Evolutionary conservation across 2,797 vertebrate genomes (phyloP).

Genomic region (Okamejei kenojei): DNA sequence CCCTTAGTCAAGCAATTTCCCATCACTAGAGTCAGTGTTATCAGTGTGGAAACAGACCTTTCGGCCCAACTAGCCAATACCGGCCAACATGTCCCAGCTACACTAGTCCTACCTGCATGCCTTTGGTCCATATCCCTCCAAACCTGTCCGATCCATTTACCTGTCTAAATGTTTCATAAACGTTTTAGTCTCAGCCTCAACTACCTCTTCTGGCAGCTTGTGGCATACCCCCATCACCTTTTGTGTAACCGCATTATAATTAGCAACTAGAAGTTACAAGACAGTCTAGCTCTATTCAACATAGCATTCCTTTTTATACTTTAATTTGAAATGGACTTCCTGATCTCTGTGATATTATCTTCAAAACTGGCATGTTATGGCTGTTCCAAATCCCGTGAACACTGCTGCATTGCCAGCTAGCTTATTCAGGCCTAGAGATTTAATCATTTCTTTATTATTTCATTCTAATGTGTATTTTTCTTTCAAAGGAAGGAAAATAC

Average conservation of each 20-base stretch:
- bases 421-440: not conserved
- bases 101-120: too few species aligned
- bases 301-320: not conserved
- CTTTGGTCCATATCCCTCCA: too few species aligned
- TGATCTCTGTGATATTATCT: not conserved
- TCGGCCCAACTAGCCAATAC: too few species aligned
- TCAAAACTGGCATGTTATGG: not conserved
- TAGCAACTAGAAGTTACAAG: not conserved
- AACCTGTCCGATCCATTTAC: too few species aligned
- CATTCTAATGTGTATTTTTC: conserved; percentile 7
- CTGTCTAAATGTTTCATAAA: too few species aligned
- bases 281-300: not conserved
- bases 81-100: too few species aligned
- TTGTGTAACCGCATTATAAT: too few species aligned
- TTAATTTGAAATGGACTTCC: not conserved
- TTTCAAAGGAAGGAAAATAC: not conserved
- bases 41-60: too few species aligned
- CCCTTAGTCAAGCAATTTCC: not conserved
- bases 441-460: not conserved
- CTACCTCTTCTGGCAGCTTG: too few species aligned
- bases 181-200: too few species aligned
- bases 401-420: not conserved
- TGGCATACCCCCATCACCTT: too few species aligned
- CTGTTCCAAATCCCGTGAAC: not conserved
- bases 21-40: not conserved